Conservation (phyloP, 2,113 vertebrate species). For the Xenotilapia longispinis region DNA sequence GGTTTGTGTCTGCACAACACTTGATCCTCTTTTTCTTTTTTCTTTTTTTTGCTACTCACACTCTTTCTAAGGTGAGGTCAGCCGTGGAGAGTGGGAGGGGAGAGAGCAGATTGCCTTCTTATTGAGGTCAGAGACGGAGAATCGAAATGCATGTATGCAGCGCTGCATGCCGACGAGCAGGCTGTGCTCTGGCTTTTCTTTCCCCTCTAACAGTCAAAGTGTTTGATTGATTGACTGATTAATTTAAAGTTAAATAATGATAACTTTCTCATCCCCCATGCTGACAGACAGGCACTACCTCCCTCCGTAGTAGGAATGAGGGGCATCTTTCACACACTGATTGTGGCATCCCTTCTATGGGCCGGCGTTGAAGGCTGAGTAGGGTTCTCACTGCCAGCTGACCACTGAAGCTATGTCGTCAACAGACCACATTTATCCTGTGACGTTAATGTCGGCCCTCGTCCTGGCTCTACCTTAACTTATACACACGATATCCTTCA, state of each 20-base stretch:
- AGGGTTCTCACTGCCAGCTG: constrained; percentile 27
- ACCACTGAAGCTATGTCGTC: constrained; percentile 39
- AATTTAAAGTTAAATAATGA: neutral
- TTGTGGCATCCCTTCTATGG: constrained; percentile 69
- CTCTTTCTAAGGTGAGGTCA: constrained; percentile 63
- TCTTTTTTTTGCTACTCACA: constrained; percentile 6
- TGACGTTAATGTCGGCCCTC: constrained; percentile 61
- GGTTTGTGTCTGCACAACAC: constrained; percentile 70
- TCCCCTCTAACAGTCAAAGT: neutral
- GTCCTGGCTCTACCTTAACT: constrained; percentile 10
- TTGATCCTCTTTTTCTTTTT: neutral
- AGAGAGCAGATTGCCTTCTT: constrained; percentile 47
- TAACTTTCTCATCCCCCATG: neutral
- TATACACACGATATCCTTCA: constrained; percentile 44
- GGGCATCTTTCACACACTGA: constrained; percentile 66
- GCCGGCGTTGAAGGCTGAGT: constrained; percentile 22
- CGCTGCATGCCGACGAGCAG: neutral
- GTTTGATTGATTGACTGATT: constrained; percentile 8
- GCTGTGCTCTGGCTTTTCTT: neutral
- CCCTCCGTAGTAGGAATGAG: constrained; percentile 53
- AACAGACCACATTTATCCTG: constrained; percentile 61
- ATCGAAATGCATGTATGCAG: constrained; percentile 13
- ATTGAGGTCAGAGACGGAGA: constrained; percentile 59
- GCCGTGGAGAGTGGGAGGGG: constrained; percentile 35
- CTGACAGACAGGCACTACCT: neutral